These are phyloP conservation scores for Drosophila busckii DNA, from an alignment of 1,140 invertebrate genomes.

Conservation along the genomic window DNA sequence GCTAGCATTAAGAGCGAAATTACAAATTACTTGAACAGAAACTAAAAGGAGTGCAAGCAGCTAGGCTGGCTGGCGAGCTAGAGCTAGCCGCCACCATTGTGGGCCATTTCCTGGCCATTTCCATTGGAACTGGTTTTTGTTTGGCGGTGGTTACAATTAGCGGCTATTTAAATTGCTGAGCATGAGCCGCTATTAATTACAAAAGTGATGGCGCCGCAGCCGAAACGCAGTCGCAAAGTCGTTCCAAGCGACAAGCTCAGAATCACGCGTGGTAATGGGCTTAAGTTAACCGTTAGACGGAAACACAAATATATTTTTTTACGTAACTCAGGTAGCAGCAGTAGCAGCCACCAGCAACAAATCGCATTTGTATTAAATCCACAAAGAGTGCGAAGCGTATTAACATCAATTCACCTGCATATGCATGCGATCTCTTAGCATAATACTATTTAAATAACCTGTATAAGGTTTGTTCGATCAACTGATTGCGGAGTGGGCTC, in stretches of 20 bases:
- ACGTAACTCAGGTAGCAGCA: constrained; percentile 24
- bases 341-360: no score
- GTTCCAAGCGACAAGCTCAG: constrained; percentile 43
- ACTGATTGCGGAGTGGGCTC: constrained; percentile 21
- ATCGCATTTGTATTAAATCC: no score
- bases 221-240: constrained; percentile 55
- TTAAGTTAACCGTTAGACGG: constrained; percentile 50
- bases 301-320: constrained; percentile 42
- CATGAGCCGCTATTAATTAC: constrained; percentile 70
- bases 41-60: constrained; percentile 40
- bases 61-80: constrained; percentile 22
- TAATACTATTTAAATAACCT: no score
- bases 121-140: constrained; percentile 54
- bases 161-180: constrained; percentile 68
- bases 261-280: constrained; percentile 6
- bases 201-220: constrained; percentile 50
- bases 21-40: no score
- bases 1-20: constrained; percentile 57
- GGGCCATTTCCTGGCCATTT: constrained; percentile 54
- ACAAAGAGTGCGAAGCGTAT: no score
- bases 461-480: constrained; percentile 16
- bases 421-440: no score
- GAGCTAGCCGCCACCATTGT: neutral
- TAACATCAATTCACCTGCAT: no score
- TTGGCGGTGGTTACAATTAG: constrained; percentile 64